These are phyloP conservation scores for Corynorhinus townsendii DNA, from an alignment of 2,113 vertebrate species.

Conservation along the genomic window DNA sequence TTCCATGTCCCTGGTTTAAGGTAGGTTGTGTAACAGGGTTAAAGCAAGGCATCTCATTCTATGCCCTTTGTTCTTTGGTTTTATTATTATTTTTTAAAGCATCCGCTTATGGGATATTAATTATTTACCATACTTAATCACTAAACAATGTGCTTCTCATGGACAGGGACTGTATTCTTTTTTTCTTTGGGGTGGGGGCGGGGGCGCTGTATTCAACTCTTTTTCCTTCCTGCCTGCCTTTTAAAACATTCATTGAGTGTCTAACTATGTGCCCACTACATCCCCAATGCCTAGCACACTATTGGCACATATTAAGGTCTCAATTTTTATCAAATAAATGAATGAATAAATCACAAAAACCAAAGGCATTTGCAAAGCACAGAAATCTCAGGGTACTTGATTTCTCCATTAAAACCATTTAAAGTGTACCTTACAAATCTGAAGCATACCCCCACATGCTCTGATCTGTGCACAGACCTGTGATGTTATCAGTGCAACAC, in stretches of 20 bases:
- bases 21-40: not conserved
- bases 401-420: conserved; percentile 29
- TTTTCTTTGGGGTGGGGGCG: no score
- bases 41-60: not conserved
- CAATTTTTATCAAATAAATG: not conserved
- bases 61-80: not conserved
- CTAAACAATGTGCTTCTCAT: not conserved
- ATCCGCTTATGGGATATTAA: not conserved
- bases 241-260: not conserved
- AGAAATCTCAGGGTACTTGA: not conserved
- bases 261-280: not conserved
- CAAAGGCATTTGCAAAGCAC: conserved; percentile 2
- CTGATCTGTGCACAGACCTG: not conserved
- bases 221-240: not conserved
- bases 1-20: not conserved
- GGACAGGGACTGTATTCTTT: not conserved
- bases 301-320: not conserved
- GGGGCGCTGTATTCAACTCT: not conserved
- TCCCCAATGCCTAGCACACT: not conserved
- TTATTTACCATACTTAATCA: not conserved
- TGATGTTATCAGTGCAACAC: conserved; percentile 47
- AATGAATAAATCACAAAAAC: not conserved
- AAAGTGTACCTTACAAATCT: not conserved
- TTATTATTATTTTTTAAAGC: not conserved
- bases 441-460: not conserved